phyloP scores from a whole-genome alignment of 2,888 invertebrate genomes.

The Lepetodrilus schrolli region DNA sequence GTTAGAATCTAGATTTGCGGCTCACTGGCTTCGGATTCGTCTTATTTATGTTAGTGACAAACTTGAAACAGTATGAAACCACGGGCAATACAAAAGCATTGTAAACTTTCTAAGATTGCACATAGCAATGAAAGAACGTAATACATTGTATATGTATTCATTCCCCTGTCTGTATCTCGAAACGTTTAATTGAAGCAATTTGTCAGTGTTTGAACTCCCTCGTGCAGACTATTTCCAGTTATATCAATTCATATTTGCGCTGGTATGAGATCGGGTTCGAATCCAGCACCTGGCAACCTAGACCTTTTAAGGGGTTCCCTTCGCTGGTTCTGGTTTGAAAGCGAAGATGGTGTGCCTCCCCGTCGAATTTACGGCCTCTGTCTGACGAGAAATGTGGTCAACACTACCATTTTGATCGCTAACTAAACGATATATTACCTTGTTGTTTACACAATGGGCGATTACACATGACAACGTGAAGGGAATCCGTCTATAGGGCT shows the following conservation, averaged over 20 bases:
- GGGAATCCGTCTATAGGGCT: neutral
- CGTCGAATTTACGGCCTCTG: neutral
- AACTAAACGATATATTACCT: slow-evolving; percentile 29
- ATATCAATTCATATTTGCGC: neutral
- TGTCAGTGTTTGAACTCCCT: slow-evolving; percentile 8
- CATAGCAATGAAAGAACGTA: slow-evolving; percentile 7
- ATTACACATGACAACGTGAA: slow-evolving; percentile 17
- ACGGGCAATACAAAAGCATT: neutral
- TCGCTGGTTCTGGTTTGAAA: neutral
- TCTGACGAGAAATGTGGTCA: slow-evolving; percentile 6
- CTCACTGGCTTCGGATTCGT: neutral
- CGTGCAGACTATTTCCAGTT: neutral
- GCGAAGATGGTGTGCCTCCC: neutral
- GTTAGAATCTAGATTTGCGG: neutral
- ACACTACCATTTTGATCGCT: slow-evolving; percentile 31
- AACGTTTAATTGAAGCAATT: slow-evolving; percentile 20
- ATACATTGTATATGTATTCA: too few relatives aligned
- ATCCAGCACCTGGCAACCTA: neutral
- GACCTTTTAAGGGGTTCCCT: neutral
- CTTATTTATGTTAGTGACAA: slow-evolving; percentile 6
- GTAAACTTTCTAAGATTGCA: neutral
- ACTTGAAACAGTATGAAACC: neutral
- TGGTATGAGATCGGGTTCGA: neutral
- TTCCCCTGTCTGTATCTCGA: neutral
- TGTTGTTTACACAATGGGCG: slow-evolving; percentile 20